These are phyloP conservation scores for Probaryconus sp. DNA, from an alignment of 1,140 invertebrate species.

Conservation along the genomic window DNA sequence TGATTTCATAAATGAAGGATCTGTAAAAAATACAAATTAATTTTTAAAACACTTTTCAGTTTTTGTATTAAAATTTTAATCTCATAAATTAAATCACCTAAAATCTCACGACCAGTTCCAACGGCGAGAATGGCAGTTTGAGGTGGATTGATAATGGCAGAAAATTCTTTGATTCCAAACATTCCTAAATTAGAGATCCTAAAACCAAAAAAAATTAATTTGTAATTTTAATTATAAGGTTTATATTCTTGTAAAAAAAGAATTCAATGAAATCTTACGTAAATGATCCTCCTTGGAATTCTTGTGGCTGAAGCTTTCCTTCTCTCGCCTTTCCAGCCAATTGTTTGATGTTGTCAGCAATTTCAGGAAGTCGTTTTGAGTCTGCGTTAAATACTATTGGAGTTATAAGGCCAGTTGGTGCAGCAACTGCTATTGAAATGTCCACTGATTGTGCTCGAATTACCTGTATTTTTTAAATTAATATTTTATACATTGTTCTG, in stretches of 20 bases:
- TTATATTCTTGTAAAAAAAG: not conserved
- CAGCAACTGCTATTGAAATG: conserved; percentile 97
- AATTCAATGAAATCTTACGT: conserved; percentile 64
- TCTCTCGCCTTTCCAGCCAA: conserved; percentile 94
- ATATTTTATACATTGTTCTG: no score
- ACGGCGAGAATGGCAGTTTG: conserved; percentile 85
- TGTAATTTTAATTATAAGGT: conserved; percentile 11
- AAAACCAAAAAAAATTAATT: conserved; percentile 24
- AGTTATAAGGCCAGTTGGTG: conserved; percentile 96
- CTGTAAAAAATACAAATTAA: conserved; percentile 54
- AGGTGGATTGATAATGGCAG: conserved; percentile 83
- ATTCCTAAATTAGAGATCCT: conserved; percentile 98
- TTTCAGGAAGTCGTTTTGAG: conserved; percentile 91
- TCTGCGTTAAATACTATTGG: conserved; percentile 98
- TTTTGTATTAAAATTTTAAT: conserved; percentile 4
- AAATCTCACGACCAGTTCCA: conserved; percentile 78
- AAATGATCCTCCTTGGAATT: conserved; percentile 93
- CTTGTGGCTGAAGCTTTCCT: conserved; percentile 95
- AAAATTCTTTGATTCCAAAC: conserved; percentile 93
- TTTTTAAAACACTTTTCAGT: not conserved
- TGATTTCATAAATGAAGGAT: conserved; percentile 60
- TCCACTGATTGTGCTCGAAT: conserved; percentile 86
- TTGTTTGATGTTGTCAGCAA: conserved; percentile 88
- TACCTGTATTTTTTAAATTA: conserved; percentile 82
- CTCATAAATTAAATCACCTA: conserved; percentile 63